Evolutionary conservation across 2,113 vertebrate genomes (phyloP).

Genomic region (Tragelaphus imberbis): DNA sequence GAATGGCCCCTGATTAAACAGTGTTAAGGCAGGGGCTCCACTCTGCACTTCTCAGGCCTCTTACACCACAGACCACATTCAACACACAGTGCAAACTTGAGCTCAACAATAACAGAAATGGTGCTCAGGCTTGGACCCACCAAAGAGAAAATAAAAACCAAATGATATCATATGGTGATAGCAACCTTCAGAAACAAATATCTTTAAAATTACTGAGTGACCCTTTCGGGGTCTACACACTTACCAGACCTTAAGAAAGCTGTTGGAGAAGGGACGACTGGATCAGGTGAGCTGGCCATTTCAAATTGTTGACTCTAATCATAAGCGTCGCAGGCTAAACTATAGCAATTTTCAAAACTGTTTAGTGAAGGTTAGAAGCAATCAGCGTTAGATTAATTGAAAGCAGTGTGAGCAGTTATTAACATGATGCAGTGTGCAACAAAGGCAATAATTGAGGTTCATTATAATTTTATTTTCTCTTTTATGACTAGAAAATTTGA

Average conservation of each 20-base stretch:
- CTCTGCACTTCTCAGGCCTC: neutral
- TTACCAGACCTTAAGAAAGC: conserved; percentile 90
- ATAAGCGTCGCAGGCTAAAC: conserved; percentile 88
- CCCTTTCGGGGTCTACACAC: conserved; percentile 77
- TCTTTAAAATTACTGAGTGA: conserved; percentile 71
- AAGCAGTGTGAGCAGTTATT: conserved; percentile 82
- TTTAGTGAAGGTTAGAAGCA: conserved; percentile 90
- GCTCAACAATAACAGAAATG: neutral
- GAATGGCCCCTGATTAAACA: neutral
- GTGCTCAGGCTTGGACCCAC: neutral
- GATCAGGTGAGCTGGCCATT: conserved; percentile 88
- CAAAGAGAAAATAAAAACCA: neutral
- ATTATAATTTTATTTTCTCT: conserved; percentile 42
- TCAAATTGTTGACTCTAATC: conserved; percentile 90
- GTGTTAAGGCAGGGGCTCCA: neutral
- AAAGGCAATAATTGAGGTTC: conserved; percentile 50
- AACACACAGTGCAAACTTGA: neutral
- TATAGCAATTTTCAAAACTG: conserved; percentile 88
- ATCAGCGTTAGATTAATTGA: conserved; percentile 85
- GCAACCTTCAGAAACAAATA: neutral
- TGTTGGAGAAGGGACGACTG: conserved; percentile 73
- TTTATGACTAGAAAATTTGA: conserved; percentile 39
- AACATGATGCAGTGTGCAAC: conserved; percentile 68
- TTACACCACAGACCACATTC: neutral
- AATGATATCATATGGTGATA: neutral